Evolutionary conservation across 2,113 vertebrate genomes (phyloP), one percentile per base, ranked within the genome.

Genomic region (Melanotaenia duboulayi): DNA sequence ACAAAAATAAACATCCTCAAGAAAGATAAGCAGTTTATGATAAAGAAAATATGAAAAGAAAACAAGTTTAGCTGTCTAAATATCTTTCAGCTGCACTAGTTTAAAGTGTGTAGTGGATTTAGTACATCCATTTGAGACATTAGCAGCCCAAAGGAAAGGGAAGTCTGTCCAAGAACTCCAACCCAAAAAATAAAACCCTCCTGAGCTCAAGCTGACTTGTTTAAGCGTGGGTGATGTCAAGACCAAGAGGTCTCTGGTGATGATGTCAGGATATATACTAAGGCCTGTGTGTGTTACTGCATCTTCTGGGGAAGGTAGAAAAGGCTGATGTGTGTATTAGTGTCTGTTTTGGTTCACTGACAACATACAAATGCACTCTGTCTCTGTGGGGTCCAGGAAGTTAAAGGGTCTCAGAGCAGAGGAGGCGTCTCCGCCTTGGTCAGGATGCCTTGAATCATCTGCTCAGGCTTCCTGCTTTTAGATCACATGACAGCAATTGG

Each of bases 71-170:
- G 28, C 48, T 59, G 78, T 84, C 82, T 82, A 82, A 92, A 88
- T 80, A 80, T 74, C 83, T 86, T 89, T 87, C 72, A 80, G 82
- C 86, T 76, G 74, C 69, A 23, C 55, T 73, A 3, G 16, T 78
- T 91, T 92, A 65, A 84, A 74, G 62, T 67, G 40, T 81, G 67
- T 24, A 67, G 35, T 49, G 52, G 76, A 91, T 92, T 92, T 90
- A 92, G 88, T 80, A 39, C 65, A 32, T 78, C 84, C 88, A 85
- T 72, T 85, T 90, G 86, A 87, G 68, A 81, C 80, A 85, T 58
- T 28, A 78, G 42, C 54, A 82, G 80, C 56, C 77, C 77, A 88
- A 62, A 90, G 84, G 75, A 90, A 90, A 84, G 12, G 57, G 73
- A 81, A 70, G 83, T 77, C 76, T 83, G 72, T 88, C 81, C 80